phyloP scores from a whole-genome alignment of 2,797 vertebrate species.

The Enteromius trimaculatus region DNA sequence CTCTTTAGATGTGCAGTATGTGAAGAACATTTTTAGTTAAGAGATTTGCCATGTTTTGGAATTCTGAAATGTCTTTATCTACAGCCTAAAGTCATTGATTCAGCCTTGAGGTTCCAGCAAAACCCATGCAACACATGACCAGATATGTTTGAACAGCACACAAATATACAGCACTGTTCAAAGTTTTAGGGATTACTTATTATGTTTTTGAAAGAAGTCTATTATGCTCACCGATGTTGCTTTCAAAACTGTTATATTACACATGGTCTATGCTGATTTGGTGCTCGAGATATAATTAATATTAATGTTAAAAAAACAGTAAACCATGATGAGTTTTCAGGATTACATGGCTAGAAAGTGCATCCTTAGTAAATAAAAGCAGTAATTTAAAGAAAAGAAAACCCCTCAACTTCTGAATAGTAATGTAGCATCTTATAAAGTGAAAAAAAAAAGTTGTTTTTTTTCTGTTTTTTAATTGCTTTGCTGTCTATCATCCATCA shows the following conservation, averaged over 20 bases:
- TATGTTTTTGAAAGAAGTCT: too few species aligned
- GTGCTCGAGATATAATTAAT: neutral
- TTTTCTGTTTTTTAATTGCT: neutral
- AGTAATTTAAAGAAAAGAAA: too few species aligned
- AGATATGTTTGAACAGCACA: neutral
- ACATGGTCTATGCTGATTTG: too few species aligned
- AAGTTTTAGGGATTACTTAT: too few species aligned
- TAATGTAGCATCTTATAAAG: neutral
- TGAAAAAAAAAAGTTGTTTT: neutral
- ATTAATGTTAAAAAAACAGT: neutral
- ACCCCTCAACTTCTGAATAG: neutral
- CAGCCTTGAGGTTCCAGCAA: neutral
- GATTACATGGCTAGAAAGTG: too few species aligned
- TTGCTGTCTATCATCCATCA: neutral
- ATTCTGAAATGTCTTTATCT: slow-evolving; percentile 11
- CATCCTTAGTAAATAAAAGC: neutral
- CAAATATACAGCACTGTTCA: neutral
- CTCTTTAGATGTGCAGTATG: slow-evolving; percentile 10
- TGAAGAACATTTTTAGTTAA: neutral
- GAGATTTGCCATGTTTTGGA: neutral
- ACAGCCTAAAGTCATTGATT: slow-evolving; percentile 6
- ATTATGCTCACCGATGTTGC: too few species aligned
- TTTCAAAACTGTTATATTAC: too few species aligned
- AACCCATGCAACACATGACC: neutral
- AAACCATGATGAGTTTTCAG: too few species aligned